These are phyloP conservation scores for Spheniscus humboldti DNA, from an alignment of 2,797 vertebrate species.

Conservation along the genomic window DNA sequence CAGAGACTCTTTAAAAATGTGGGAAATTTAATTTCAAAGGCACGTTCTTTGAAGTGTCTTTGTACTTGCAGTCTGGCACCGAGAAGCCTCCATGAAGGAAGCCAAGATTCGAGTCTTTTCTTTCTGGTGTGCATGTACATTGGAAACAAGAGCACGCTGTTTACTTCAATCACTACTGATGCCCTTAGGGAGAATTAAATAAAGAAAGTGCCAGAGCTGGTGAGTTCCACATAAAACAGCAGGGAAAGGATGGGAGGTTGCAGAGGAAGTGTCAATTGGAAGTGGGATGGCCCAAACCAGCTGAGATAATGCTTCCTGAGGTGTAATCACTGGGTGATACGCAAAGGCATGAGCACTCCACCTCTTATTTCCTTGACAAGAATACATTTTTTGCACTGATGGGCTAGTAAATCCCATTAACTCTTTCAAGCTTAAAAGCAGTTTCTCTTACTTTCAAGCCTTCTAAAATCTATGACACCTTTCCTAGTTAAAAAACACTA, in stretches of 20 bases:
- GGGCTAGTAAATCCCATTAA: not conserved
- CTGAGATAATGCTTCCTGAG: constrained; percentile 45
- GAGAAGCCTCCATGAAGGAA: not conserved
- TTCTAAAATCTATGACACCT: not conserved
- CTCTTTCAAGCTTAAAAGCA: not conserved
- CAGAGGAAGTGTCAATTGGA: not conserved
- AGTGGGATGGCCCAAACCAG: not conserved
- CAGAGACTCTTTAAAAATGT: not conserved
- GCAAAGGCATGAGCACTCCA: not conserved
- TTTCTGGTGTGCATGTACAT: not conserved
- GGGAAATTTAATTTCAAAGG: not conserved
- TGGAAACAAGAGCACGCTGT: not conserved
- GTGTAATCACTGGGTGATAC: not conserved
- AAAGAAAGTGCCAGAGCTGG: not conserved
- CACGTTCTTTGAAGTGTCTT: not conserved
- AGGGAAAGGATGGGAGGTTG: constrained; percentile 57
- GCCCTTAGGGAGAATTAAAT: not conserved
- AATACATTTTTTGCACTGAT: not conserved
- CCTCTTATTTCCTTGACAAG: constrained; percentile 11
- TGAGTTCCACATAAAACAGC: constrained; percentile 41
- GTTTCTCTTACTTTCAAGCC: not conserved
- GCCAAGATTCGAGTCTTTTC: not conserved
- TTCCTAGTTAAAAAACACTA: not conserved
- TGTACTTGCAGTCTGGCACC: not conserved
- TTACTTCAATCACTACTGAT: not conserved